Conservation (phyloP, 2,797 vertebrate species). For the Clarias pachynema region DNA sequence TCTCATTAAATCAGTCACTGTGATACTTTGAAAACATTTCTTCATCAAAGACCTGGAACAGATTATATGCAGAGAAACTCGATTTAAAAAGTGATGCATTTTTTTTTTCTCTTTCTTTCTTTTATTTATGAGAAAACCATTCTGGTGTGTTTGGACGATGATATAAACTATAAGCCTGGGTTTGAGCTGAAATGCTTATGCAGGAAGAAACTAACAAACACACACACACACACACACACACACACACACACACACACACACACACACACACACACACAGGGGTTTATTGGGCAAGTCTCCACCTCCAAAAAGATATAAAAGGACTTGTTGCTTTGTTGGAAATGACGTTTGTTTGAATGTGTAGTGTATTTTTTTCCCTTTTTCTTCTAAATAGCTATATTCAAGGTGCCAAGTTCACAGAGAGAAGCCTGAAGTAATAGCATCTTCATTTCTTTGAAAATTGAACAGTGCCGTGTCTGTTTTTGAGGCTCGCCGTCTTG, state of each 20-base stretch:
- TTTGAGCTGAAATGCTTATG: conserved; percentile 52
- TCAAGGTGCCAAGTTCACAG: conserved; percentile 63
- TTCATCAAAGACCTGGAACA: conserved; percentile 77
- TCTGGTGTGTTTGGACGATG: conserved; percentile 74
- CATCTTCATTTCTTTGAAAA: conserved; percentile 65
- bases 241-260: conserved; percentile 22
- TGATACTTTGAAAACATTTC: conserved; percentile 75
- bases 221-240: conserved; percentile 30
- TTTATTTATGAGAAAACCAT: conserved; percentile 65
- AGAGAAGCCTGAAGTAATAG: conserved; percentile 68
- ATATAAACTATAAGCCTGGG: conserved; percentile 60
- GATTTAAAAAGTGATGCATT: conserved; percentile 74
- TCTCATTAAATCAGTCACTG: conserved; percentile 72
- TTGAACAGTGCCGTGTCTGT: conserved; percentile 68
- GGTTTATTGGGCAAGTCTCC: conserved; percentile 36
- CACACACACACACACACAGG: conserved; percentile 23
- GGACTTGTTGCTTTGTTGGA: conserved; percentile 41
- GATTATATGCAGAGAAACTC: conserved; percentile 78
- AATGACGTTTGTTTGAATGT: conserved; percentile 48
- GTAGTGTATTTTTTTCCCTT: conserved; percentile 29
- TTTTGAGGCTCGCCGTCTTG: conserved; percentile 67
- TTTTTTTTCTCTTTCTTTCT: conserved; percentile 26
- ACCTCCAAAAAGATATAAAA: conserved; percentile 38
- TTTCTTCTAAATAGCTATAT: conserved; percentile 53
- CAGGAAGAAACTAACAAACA: conserved; percentile 35